Evolutionary conservation across 2,797 vertebrate species (phyloP), one percentile per base, ranked within the genome.

Genomic region (Sebastes hubbsi): DNA sequence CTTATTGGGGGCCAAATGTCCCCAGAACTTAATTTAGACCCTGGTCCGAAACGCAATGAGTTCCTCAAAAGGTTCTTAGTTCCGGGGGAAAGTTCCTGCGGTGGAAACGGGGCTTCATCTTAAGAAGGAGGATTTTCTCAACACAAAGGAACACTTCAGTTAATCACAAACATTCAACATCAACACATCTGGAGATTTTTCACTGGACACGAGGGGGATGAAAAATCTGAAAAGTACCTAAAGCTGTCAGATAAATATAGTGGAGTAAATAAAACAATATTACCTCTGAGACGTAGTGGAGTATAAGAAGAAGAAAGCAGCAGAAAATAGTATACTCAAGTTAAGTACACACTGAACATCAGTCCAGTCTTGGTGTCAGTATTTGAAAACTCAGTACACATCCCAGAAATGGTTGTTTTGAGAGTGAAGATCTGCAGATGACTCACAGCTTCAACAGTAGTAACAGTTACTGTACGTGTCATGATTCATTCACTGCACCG

Each of bases 391-490:
- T 65, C 25, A 24, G 49, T 18, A 64, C 10, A 24, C 13, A 2
- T 22, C 25, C 46, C 46, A 18, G 12, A 20, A 24, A 34, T 34
- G 52, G 9, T 29, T 64, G 38, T 52, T 68, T 58, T 9, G 8
- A 6, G n/a, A 20, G 60, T 27, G 55, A 25, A 61, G 18, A 30
- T 22, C 18, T 54, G 12, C 22, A n/a, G 64, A 56, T 74, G 64
- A 75, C 58, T 75, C 64, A 69, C 58, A 16, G 71, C 62, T 61
- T 24, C 62, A 25, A 1, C 63, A 8, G 78, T 75, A 70, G 72
- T 70, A 80, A 46, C 65, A 70, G 65, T n/a, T 29, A 6, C 49
- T 49, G 78, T 5, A 14, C 36, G 58, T 69, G 78, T 22, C 72
- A 34, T 62, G 64, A 80, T 74, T 74, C 63, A 67, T 60, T 54